Conservation (phyloP, 2,888 invertebrate genomes). For the Nasonovia ribisnigri region DNA sequence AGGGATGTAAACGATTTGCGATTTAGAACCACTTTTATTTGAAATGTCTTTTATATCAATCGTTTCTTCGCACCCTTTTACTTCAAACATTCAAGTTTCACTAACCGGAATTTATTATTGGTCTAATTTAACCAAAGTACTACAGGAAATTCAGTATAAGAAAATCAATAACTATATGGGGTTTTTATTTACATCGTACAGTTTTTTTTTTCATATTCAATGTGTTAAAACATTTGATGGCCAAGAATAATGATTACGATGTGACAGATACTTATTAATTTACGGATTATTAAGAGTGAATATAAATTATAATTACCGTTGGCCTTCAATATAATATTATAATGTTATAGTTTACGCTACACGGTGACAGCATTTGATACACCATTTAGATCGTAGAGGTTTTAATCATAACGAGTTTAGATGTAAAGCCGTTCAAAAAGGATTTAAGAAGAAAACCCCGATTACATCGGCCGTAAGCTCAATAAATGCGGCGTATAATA, state of each 20-base stretch:
- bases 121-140: background rate
- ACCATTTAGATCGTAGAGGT: background rate
- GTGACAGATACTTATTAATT: background rate
- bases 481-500: background rate
- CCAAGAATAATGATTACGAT: background rate
- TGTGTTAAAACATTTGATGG: background rate
- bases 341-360: background rate
- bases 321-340: background rate
- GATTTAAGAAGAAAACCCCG: background rate
- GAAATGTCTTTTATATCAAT: slow-evolving; percentile 46
- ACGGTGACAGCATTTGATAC: background rate
- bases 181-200: background rate
- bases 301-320: background rate
- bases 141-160: background rate
- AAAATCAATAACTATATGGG: background rate
- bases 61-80: slow-evolving; percentile 33
- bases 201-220: background rate
- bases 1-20: slow-evolving; percentile 49
- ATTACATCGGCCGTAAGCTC: background rate
- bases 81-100: background rate
- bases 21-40: slow-evolving; percentile 47
- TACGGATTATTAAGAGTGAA: background rate
- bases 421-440: background rate
- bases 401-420: background rate
- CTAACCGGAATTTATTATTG: slow-evolving; percentile 3